Conservation (phyloP, 2,797 vertebrate genomes). For the Carduelis carduelis region DNA sequence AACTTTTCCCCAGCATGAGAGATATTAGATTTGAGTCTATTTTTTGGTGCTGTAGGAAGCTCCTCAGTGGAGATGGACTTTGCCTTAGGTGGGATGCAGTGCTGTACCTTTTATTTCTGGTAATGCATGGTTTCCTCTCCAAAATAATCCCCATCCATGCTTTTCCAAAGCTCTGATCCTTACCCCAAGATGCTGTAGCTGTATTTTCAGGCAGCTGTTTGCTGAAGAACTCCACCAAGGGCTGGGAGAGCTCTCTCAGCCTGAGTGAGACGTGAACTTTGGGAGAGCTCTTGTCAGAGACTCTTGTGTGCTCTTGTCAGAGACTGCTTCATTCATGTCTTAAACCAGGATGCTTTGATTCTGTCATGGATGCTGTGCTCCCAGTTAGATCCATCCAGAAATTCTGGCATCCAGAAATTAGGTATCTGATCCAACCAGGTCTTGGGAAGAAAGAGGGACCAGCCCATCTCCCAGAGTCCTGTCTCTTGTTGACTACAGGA, state of each 20-base stretch:
- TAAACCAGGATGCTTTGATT: neutral
- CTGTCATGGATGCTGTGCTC: fast-evolving
- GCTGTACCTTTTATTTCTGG: neutral
- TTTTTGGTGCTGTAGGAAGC: neutral
- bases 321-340: neutral
- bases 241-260: neutral
- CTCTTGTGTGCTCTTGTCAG: fast-evolving
- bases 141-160: neutral
- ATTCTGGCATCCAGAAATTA: neutral
- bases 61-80: neutral
- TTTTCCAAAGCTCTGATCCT: neutral
- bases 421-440: neutral
- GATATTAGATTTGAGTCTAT: neutral
- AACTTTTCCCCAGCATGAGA: neutral
- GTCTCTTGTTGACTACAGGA: neutral
- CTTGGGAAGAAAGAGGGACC: neutral
- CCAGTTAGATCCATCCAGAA: neutral
- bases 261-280: neutral
- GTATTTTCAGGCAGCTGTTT: neutral
- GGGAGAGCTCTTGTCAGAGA: fast-evolving
- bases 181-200: neutral
- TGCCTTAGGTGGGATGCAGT: neutral
- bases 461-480: neutral
- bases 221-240: neutral
- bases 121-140: fast-evolving